Conservation (phyloP, 2,113 vertebrate species). For the Elachura formosa region DNA sequence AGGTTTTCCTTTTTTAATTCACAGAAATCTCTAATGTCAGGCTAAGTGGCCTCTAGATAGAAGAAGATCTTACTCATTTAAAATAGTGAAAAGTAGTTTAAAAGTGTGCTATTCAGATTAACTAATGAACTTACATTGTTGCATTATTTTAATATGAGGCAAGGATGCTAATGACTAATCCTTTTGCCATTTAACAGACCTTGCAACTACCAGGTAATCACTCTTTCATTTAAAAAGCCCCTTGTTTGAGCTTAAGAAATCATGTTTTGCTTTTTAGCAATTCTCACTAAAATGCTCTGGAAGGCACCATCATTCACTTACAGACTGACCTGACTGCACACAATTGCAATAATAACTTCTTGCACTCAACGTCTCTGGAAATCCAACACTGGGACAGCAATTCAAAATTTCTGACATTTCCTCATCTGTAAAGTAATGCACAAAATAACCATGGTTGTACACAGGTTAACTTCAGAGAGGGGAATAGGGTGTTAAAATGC, state of each 20-base stretch:
- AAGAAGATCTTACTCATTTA: not conserved
- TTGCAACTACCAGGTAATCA: not conserved
- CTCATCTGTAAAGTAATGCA: not conserved
- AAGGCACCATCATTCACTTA: not conserved
- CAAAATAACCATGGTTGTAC: not conserved
- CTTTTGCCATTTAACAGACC: not conserved
- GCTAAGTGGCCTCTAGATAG: not conserved
- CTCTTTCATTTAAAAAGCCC: not conserved
- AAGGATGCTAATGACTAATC: not conserved
- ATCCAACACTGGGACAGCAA: not conserved
- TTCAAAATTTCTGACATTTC: not conserved
- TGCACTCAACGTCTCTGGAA: not conserved
- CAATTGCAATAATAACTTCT: not conserved
- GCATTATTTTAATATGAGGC: not conserved
- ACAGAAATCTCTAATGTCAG: not conserved
- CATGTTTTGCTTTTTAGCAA: not conserved
- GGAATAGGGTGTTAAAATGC: not conserved
- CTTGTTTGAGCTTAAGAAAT: not conserved
- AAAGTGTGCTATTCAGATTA: not conserved
- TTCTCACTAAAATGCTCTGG: not conserved
- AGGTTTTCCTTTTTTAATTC: not conserved
- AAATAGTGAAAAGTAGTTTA: not conserved
- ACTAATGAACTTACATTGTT: not conserved
- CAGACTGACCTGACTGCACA: not conserved
- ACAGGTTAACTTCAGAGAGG: not conserved